Conservation (phyloP, 2,797 vertebrate genomes). For the Arnoldichthys spilopterus region DNA sequence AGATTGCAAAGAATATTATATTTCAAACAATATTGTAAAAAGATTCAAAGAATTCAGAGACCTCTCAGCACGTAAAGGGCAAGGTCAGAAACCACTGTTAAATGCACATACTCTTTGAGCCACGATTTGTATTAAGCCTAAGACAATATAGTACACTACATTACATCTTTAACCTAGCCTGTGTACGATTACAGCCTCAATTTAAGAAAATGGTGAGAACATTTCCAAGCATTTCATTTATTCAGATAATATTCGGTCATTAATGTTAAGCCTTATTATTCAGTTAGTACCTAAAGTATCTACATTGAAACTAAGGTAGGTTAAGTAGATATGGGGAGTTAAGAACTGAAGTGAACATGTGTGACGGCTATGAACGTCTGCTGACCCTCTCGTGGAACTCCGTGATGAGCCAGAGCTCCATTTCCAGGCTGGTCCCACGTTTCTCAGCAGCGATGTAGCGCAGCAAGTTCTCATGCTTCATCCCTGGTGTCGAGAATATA, state of each 20-base stretch:
- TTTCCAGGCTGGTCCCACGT: conserved; percentile 86
- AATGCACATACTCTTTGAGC: no score
- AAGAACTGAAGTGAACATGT: no score
- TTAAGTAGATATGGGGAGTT: no score
- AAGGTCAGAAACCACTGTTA: no score
- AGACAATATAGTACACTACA: no score
- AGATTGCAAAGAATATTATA: no score
- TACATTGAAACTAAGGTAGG: neutral
- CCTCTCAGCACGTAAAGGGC: no score
- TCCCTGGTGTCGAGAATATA: conserved; percentile 88
- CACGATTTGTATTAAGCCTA: no score
- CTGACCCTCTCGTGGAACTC: conserved; percentile 92
- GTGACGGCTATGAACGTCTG: neutral
- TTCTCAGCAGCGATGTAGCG: conserved; percentile 88
- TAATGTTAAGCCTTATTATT: neutral
- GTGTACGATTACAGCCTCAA: no score
- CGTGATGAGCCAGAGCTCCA: conserved; percentile 93
- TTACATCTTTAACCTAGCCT: no score
- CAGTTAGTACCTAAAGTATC: neutral
- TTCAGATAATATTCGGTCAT: neutral
- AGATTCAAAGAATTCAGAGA: no score
- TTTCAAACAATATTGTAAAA: no score
- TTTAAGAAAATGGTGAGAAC: neutral
- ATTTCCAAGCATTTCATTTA: neutral
- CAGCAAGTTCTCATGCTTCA: conserved; percentile 93